These are phyloP conservation scores for Acrocephalus arundinaceus DNA, from an alignment of 2,113 vertebrate species.

Conservation along the genomic window DNA sequence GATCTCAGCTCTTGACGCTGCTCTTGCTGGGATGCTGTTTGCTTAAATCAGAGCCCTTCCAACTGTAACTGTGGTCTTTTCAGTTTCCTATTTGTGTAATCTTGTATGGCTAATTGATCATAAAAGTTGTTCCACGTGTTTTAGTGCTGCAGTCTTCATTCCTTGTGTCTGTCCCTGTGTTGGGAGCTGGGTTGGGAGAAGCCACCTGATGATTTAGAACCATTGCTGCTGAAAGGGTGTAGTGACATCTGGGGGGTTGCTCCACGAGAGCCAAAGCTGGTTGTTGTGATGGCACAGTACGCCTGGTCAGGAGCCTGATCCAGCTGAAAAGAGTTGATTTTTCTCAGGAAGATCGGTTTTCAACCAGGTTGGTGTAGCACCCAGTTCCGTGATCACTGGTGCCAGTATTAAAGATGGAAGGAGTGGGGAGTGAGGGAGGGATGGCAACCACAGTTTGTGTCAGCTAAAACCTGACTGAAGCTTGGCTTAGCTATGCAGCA, in stretches of 20 bases:
- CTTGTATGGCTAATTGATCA: background rate
- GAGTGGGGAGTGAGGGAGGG: background rate
- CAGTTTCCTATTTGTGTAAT: background rate
- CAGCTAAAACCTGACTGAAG: conserved; percentile 43
- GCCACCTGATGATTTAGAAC: background rate
- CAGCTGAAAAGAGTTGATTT: background rate
- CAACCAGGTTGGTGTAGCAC: background rate
- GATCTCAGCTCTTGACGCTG: background rate
- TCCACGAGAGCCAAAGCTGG: background rate
- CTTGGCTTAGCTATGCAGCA: conserved; percentile 24
- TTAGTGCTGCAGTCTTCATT: background rate
- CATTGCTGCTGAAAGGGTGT: background rate
- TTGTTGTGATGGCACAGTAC: background rate
- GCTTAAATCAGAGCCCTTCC: background rate
- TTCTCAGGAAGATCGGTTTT: background rate
- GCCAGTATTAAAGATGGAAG: background rate
- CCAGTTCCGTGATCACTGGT: background rate
- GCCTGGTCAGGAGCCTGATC: background rate
- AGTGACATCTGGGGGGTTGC: background rate
- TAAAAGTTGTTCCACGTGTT: background rate
- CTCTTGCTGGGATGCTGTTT: background rate
- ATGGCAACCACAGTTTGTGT: background rate
- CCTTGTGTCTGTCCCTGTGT: background rate
- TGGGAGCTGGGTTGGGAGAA: background rate
- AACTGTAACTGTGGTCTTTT: background rate